These are phyloP conservation scores for Enhydra lutris DNA, from an alignment of 2,113 vertebrate genomes.

Conservation along the genomic window DNA sequence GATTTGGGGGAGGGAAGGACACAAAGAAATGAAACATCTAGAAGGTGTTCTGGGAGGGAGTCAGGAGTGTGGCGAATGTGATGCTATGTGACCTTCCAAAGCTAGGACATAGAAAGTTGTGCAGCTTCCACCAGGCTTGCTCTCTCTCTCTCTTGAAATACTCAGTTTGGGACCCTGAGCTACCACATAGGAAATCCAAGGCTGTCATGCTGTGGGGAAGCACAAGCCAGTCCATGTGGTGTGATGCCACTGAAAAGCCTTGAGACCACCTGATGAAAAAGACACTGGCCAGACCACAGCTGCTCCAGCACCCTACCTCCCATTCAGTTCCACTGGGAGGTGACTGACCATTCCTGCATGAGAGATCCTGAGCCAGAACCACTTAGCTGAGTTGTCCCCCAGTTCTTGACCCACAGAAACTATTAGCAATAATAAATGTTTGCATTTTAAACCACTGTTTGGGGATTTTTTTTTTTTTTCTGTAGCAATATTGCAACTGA, in stretches of 20 bases:
- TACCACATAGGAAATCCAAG: not conserved
- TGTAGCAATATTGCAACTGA: not conserved
- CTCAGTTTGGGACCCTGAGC: not conserved
- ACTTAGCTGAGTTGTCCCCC: not conserved
- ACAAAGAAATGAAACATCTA: not conserved
- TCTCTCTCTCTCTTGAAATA: not conserved
- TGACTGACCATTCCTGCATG: not conserved
- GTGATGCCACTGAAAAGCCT: not conserved
- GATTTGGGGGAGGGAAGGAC: not conserved
- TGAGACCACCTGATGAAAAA: not conserved
- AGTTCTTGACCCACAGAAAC: not conserved
- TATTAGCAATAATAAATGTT: not conserved
- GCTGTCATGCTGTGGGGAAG: not conserved
- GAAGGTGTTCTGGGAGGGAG: not conserved
- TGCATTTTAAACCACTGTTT: not conserved
- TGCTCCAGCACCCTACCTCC: not conserved
- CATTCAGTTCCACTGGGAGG: not conserved
- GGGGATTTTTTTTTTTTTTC: not conserved
- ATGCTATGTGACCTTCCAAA: not conserved
- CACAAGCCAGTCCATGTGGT: not conserved
- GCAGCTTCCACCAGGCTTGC: not conserved
- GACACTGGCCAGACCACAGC: not conserved
- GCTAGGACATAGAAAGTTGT: not conserved
- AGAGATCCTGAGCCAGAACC: not conserved
- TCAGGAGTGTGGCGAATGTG: not conserved